Base-by-base conservation (phyloP, 2,888 invertebrate species). In the Cenopis cana region DNA sequence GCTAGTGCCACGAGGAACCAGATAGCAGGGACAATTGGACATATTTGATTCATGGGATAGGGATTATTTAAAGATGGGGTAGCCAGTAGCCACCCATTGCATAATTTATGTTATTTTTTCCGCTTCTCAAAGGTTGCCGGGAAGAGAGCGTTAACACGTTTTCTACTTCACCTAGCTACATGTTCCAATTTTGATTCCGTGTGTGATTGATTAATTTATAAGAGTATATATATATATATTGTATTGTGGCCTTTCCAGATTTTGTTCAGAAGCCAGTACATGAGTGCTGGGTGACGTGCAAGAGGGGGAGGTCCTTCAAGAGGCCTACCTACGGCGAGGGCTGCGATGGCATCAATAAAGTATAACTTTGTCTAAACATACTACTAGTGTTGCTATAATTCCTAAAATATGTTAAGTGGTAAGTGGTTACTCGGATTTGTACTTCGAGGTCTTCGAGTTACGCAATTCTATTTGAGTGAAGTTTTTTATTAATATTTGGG, bases 251-350 rank as follows among this genome's bases (percentile, higher is more conserved):
- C 73, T 56, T 82, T 81, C 33, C 82, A 92, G 92, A 92, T 83
- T 92, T 87, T 69, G 76, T 85, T 4, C 92, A 91, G 76, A 93
- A 89, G 76, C 91, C 92, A 1, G 81, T 80, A 0, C 88, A 93
- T 69, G 92, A 93, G 76, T 93, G 92, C 69, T 93, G 92, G 92
- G 92, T 93, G 50, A 93, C 93, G 0, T 93, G 93, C 78, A 93
- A 92, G 74, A 81, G 93, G 33, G 93, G 93, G 4, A 83, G 93
- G 68, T 91, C 90, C 61, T 92, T 91, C 79, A 93, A 91, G 74
- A 92, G 91, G 76, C 88, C 89, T 0, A 79, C 80, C 0, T 90
- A 81, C 68, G 84, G 84, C 1, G 72, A 76, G 17, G 68, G 73
- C 0, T 73, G 73, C 41, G 73, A 70, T 14, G 24, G 20, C 1